phyloP scores from a whole-genome alignment of 2,113 vertebrate species.

The Sporophila hypoxantha region DNA sequence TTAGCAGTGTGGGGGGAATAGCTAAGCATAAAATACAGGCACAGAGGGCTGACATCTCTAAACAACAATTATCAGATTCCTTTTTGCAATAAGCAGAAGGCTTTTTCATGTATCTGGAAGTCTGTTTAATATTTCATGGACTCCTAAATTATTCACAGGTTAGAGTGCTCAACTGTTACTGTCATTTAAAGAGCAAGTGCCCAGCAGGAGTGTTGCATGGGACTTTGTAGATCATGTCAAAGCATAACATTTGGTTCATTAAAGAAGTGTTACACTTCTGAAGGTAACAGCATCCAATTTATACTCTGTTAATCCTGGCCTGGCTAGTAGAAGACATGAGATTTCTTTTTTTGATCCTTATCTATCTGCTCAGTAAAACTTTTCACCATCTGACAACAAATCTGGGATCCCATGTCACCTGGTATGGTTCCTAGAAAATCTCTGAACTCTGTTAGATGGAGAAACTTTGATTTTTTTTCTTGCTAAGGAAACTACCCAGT shows the following conservation, averaged over 20 bases:
- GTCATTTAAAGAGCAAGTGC: constrained; percentile 56
- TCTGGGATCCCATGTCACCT: neutral
- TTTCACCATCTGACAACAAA: neutral
- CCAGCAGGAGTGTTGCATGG: neutral
- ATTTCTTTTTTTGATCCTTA: neutral
- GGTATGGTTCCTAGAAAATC: neutral
- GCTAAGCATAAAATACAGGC: neutral
- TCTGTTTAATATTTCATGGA: constrained; percentile 66
- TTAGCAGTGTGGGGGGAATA: neutral
- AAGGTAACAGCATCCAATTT: neutral
- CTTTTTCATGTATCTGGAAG: constrained; percentile 23
- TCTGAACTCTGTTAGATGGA: neutral
- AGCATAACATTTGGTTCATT: constrained; percentile 8
- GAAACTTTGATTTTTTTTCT: neutral
- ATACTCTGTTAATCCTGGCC: neutral
- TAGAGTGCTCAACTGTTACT: constrained; percentile 50
- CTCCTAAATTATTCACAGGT: constrained; percentile 66
- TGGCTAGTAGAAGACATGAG: neutral
- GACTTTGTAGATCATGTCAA: constrained; percentile 2
- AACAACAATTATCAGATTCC: constrained; percentile 19
- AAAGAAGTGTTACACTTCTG: neutral
- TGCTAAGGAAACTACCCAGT: neutral
- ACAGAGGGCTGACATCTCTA: constrained; percentile 7
- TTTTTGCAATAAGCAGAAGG: constrained; percentile 8
- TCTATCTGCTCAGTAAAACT: neutral